Evolutionary conservation across 2,888 invertebrate species (phyloP).

Genomic region (Dicycla oo): DNA sequence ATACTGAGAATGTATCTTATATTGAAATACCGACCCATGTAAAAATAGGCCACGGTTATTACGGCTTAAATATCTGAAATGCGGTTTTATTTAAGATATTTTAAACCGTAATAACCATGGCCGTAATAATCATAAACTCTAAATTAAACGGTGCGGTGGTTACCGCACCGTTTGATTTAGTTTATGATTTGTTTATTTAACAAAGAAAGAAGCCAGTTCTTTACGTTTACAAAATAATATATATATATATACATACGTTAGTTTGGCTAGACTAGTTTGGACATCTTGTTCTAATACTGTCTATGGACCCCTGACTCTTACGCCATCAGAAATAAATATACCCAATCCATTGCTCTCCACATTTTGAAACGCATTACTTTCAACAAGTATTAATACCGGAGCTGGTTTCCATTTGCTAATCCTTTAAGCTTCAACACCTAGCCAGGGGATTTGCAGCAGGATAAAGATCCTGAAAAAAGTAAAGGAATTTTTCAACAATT

Average conservation of each 20-base stretch:
- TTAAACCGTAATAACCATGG: too few relatives aligned
- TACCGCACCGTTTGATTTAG: background rate
- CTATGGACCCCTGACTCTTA: background rate
- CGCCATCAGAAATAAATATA: background rate
- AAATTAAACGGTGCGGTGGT: too few relatives aligned
- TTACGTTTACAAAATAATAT: background rate
- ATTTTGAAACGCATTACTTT: slow-evolving; percentile 27
- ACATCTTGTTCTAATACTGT: background rate
- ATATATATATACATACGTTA: too few relatives aligned
- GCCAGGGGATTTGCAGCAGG: slow-evolving; percentile 29
- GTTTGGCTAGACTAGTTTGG: background rate
- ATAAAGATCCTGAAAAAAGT: slow-evolving; percentile 46
- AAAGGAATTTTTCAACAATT: slow-evolving; percentile 42
- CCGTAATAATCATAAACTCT: too few relatives aligned
- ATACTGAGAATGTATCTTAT: background rate
- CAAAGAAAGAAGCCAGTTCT: background rate
- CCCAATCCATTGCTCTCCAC: background rate
- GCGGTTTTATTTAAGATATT: too few relatives aligned
- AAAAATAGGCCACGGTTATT: background rate
- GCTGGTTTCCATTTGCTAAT: slow-evolving; percentile 55
- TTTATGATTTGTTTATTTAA: background rate
- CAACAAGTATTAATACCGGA: slow-evolving; percentile 25
- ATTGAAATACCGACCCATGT: background rate
- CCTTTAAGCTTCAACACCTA: slow-evolving; percentile 57
- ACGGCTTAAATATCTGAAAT: too few relatives aligned